Conservation (phyloP, 92 coral and sea anemone genomes). For the Heliopora coerulea region DNA sequence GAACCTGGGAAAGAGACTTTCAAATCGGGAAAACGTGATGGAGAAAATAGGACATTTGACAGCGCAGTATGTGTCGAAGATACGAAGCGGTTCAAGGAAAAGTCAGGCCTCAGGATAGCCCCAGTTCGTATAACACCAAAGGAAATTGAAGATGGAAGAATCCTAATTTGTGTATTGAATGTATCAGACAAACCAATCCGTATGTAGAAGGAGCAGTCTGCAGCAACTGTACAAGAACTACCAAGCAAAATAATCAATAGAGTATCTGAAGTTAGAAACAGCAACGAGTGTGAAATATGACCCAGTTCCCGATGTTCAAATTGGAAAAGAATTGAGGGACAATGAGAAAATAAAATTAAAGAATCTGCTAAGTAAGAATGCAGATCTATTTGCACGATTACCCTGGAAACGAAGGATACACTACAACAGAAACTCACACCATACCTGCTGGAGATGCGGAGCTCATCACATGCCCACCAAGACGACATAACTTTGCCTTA, state of each 20-base stretch:
- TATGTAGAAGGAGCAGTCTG: not conserved
- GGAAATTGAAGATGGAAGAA: not conserved
- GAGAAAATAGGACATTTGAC: not conserved
- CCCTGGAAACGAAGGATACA: too few relatives aligned
- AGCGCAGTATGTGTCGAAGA: not conserved
- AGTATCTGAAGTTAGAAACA: not conserved
- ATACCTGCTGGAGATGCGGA: too few relatives aligned
- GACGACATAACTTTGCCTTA: too few relatives aligned
- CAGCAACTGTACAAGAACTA: not conserved
- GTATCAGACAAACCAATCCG: not conserved
- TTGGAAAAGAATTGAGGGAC: not conserved
- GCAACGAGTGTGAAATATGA: not conserved
- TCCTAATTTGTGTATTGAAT: not conserved
- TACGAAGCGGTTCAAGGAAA: not conserved
- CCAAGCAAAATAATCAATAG: not conserved
- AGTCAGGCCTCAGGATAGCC: not conserved
- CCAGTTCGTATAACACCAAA: not conserved
- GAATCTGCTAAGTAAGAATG: not conserved
- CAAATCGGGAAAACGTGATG: not conserved
- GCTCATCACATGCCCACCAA: too few relatives aligned
- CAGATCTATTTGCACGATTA: too few relatives aligned
- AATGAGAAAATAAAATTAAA: not conserved
- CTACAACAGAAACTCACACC: too few relatives aligned
- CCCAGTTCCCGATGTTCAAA: not conserved
- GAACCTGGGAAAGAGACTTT: not conserved